Percentiles rank a stretch among this genome's conserved stretches.
phyloP scores from a whole-genome alignment of 2,888 invertebrate genomes.

The Copidosoma aretas region DNA sequence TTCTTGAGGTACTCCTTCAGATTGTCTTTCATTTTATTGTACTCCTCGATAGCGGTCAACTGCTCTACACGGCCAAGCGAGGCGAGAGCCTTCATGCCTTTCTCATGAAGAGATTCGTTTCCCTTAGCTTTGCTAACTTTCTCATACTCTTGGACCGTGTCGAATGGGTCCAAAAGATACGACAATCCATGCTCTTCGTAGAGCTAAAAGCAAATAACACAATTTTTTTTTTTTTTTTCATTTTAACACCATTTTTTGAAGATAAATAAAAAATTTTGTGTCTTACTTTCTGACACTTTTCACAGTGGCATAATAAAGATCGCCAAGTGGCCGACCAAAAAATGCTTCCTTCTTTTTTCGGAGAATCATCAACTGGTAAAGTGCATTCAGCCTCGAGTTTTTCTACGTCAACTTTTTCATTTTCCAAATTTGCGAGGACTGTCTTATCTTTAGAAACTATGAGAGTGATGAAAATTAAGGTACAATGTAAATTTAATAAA shows the following conservation, averaged over 20 bases:
- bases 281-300: conserved; percentile 65
- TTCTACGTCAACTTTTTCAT: conserved; percentile 50
- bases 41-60: conserved; percentile 83
- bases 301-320: conserved; percentile 75
- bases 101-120: conserved; percentile 73
- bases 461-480: conserved; percentile 10
- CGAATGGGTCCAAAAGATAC: conserved; percentile 80
- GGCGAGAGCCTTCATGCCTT: conserved; percentile 79
- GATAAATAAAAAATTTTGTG: background rate
- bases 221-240: background rate
- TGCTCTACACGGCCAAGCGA: conserved; percentile 82
- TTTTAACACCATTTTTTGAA: background rate
- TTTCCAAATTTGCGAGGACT: conserved; percentile 36
- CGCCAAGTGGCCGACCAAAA: conserved; percentile 83
- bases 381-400: conserved; percentile 47
- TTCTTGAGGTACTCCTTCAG: conserved; percentile 82
- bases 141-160: conserved; percentile 84
- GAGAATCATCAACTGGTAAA: conserved; percentile 47
- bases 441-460: conserved; percentile 47
- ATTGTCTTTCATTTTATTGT: conserved; percentile 86
- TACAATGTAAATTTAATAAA: conserved; percentile 7
- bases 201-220: conserved; percentile 61
- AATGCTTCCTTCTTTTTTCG: conserved; percentile 67
- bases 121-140: conserved; percentile 73
- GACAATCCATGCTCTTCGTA: conserved; percentile 75